Percentiles rank a stretch among this genome's conserved stretches.
These are phyloP conservation scores for Pristionchus mayeri DNA, from an alignment of 2,888 invertebrate species.

Conservation along the genomic window DNA sequence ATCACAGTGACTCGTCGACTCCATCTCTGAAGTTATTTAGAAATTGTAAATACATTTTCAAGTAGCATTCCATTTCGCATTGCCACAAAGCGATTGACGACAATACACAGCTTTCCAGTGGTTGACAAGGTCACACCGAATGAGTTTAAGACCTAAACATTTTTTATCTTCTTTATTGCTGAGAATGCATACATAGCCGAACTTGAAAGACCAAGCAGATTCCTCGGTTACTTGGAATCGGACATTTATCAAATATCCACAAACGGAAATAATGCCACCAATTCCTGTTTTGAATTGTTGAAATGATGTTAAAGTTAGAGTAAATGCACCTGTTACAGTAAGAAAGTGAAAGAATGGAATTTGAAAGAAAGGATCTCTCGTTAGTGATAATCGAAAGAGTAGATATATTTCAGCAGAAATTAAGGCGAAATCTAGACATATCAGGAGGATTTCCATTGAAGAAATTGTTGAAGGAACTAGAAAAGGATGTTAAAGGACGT, in stretches of 20 bases:
- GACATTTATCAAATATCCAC: neutral
- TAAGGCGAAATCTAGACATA: neutral
- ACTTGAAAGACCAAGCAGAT: neutral
- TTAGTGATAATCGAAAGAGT: neutral
- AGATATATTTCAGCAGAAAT: neutral
- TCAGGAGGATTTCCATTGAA: neutral
- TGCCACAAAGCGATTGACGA: neutral
- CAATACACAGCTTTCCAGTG: neutral
- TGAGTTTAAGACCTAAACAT: neutral
- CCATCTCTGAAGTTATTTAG: neutral
- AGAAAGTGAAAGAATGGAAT: slow-evolving; percentile 1
- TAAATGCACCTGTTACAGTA: neutral
- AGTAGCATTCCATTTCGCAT: neutral
- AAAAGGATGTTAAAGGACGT: too few relatives aligned
- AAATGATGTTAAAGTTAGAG: too few relatives aligned
- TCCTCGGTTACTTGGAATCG: neutral
- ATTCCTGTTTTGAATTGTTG: neutral
- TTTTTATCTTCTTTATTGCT: neutral
- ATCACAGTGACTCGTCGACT: neutral
- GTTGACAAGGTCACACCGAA: neutral
- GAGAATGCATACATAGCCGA: neutral
- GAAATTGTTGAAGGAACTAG: too few relatives aligned
- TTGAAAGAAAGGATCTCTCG: neutral
- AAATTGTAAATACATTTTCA: neutral
- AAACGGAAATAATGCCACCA: neutral